These are phyloP conservation scores for Chrysotoxum bicinctum DNA, from an alignment of 2,888 invertebrate species.

Conservation along the genomic window DNA sequence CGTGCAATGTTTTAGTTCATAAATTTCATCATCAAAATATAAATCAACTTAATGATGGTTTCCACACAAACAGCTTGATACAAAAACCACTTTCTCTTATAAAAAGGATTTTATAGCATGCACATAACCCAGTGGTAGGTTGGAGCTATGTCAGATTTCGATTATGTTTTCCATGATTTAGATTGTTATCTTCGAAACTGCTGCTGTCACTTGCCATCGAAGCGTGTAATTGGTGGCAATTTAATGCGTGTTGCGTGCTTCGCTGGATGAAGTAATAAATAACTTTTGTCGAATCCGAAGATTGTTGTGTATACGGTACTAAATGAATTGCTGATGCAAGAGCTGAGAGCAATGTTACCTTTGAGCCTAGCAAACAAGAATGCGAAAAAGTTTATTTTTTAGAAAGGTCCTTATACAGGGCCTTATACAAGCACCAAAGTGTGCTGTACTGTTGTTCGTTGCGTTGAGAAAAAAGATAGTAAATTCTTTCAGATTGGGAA, in stretches of 20 bases:
- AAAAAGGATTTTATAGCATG: constrained; percentile 40
- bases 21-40: constrained; percentile 33
- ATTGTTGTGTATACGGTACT: constrained; percentile 5
- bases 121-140: constrained; percentile 14
- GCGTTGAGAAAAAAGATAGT: too few relatives aligned
- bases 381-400: background rate
- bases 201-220: constrained; percentile 35
- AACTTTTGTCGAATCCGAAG: constrained; percentile 23
- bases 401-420: too few relatives aligned
- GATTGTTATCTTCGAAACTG: constrained; percentile 31
- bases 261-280: constrained; percentile 40
- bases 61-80: constrained; percentile 1
- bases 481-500: too few relatives aligned
- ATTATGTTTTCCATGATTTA: constrained; percentile 43
- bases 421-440: too few relatives aligned
- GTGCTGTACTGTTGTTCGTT: too few relatives aligned
- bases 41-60: constrained; percentile 33
- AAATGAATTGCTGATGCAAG: background rate
- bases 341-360: background rate
- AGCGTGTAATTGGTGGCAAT: constrained; percentile 51
- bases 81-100: background rate
- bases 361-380: background rate
- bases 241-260: constrained; percentile 46
- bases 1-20: constrained; percentile 16
- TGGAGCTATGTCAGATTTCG: constrained; percentile 14